Conservation (phyloP, 2,888 invertebrate genomes). For the Chloroclystis v-ata region DNA sequence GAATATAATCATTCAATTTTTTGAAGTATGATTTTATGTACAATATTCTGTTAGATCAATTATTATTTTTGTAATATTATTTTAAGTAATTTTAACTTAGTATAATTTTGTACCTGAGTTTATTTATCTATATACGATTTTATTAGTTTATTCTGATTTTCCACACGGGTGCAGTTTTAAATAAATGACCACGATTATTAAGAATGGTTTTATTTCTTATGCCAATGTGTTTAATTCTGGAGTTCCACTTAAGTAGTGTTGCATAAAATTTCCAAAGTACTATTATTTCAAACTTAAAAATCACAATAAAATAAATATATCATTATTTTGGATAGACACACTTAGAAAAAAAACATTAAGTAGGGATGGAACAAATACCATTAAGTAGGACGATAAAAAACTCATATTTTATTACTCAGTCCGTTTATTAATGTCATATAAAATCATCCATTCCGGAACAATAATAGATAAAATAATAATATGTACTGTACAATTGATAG, state of each 20-base stretch:
- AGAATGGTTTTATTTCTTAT: background rate
- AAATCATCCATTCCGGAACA: slow-evolving; percentile 56
- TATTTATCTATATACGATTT: background rate
- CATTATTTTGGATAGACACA: too few species aligned
- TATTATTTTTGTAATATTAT: too few species aligned
- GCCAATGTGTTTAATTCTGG: too few species aligned
- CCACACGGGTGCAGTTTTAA: background rate
- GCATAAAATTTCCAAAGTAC: too few species aligned
- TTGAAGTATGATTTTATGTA: background rate
- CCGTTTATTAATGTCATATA: slow-evolving; percentile 74
- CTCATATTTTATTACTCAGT: slow-evolving; percentile 59
- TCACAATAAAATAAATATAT: too few species aligned
- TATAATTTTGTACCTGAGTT: slow-evolving; percentile 18
- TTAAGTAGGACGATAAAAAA: too few species aligned
- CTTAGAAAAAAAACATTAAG: too few species aligned
- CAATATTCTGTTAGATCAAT: background rate
- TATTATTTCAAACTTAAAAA: too few species aligned
- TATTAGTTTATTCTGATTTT: background rate
- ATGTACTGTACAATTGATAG: slow-evolving; percentile 15
- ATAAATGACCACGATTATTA: slow-evolving; percentile 12
- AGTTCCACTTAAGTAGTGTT: too few species aligned
- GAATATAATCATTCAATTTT: too few species aligned
- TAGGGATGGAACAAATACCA: background rate
- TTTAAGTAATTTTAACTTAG: background rate
- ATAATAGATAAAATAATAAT: slow-evolving; percentile 27